Conservation (phyloP, 2,113 vertebrate genomes). For the Elaphurus davidianus region DNA sequence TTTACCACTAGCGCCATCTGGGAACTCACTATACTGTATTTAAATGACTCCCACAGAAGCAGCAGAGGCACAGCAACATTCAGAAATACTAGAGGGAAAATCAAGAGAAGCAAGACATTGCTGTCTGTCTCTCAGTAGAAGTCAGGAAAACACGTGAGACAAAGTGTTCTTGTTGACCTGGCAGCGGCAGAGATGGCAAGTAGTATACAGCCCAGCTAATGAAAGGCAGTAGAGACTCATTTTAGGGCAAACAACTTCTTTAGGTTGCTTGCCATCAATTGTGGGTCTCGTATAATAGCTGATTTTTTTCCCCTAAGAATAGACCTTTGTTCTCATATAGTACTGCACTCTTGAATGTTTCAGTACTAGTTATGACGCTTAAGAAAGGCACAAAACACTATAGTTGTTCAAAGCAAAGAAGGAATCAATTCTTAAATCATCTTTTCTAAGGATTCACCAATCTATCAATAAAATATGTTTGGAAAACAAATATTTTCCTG, state of each 20-base stretch:
- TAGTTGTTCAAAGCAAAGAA: conserved; percentile 43
- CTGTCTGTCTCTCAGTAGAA: background rate
- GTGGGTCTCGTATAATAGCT: conserved; percentile 25
- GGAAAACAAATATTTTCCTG: conserved; percentile 2
- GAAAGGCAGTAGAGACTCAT: background rate
- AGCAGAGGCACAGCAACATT: background rate
- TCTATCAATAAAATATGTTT: conserved; percentile 16
- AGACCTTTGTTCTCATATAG: conserved; percentile 50
- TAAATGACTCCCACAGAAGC: background rate
- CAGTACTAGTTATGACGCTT: conserved; percentile 41
- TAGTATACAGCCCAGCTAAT: background rate
- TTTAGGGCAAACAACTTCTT: conserved; percentile 48
- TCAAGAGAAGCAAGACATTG: background rate
- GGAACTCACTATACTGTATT: background rate
- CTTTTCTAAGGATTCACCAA: conserved; percentile 24
- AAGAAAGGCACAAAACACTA: conserved; percentile 10
- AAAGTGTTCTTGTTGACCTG: conserved; percentile 60
- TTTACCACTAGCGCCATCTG: background rate
- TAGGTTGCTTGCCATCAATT: conserved; percentile 3
- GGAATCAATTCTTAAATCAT: background rate
- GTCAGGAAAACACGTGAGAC: conserved; percentile 39
- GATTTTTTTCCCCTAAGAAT: conserved; percentile 29
- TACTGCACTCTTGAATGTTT: conserved; percentile 22
- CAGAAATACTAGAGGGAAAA: background rate
- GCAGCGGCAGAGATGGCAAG: background rate